Base-by-base conservation (phyloP, 2,888 invertebrate species). In the Agriopis aurantiaria region DNA sequence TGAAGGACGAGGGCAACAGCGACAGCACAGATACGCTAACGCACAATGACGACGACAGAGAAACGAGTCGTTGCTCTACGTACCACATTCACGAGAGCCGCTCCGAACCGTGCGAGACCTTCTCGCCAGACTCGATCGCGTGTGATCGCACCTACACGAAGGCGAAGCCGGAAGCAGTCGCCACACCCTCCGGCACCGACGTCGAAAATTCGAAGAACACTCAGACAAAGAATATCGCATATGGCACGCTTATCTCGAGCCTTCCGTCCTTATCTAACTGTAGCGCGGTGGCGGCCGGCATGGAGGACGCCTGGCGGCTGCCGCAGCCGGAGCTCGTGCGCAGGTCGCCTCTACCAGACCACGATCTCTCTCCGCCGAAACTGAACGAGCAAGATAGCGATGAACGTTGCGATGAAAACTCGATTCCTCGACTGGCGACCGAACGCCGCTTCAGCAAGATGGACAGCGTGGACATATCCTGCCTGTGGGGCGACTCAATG, bases 51-150 rank as follows among this genome's bases (percentile, higher is more conserved):
- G 92, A 93, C 3, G 91, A 90, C 4, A 88, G 86, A 63, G 92
- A 91, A 68, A 72, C 76, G 5, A 92, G 92, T 69, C 91, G 86
- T 71, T 89, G 91, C 61, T 91, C 92, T 2, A 93, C 94, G 0
- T 93, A 93, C 77, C 90, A 93, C 52, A 84, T 93, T 11, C 89
- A 92, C 78, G 93, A 92, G 56, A 90, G 89, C 78, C 89, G 89
- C 71, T 92, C 93, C 0, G 92, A 92, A 51, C 80, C 82, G 11
- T 86, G 89, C 69, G 93, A 91, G 40, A 89, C 89, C 0, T 93
- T 93, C 80, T 90, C 93, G 0, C 91, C 92, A 0, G 93, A 94
- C 74, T 93, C 94, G 1, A 92, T 93, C 48, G 90, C 91, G 0
- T 91, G 88, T 79, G 90, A 92, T 59, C 82, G 86, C 72, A 93